Base-by-base conservation (phyloP, 35 echinoderm and acorn worm species). In the Apostichopus californicus region DNA sequence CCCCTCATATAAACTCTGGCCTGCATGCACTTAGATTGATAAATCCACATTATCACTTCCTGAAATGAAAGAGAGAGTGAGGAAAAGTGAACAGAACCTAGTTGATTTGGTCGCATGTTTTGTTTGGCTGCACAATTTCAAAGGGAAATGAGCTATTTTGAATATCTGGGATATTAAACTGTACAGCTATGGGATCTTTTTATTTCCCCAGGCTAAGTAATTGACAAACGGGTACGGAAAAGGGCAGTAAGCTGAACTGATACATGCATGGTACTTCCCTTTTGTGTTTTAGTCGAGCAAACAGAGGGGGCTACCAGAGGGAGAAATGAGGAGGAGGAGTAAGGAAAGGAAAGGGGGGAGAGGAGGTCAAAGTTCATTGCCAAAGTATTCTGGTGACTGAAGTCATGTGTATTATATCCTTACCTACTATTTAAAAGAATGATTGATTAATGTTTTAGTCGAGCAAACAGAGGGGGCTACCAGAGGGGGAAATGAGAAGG, bases 121-220 rank as follows among this genome's bases (percentile, higher is more conserved):
- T n/a, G 6, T 17, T 73, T 60, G 58, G 13, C 71, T 18, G n/a
- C 20, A 73, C 71, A 5, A 73, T 22, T 73, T 21, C 71, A 73
- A 73, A 73, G 15, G 71, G 71, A 73, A 73, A 73, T 73, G 15
- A 73, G 71, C 71, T 73, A 73, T 22, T 73, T n/a, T 73, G 17
- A 73, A 73, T 73, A 73, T 73, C 71, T 73, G 71, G 71, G 71
- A 73, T 73, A n/a, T 73, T 17, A 17, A 6, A 6, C 17, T 73
- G 71, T 18, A 17, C 11, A n/a, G 15, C 17, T 5, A 12, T 73
- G 71, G 71, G n/a, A 73, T 73, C 71, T n/a, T 73, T 73, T 14
- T 73, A 73, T 73, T 73, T 73, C 71, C 71, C 71, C 15, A n/a
- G n/a, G 71, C 15, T 22, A n/a, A 73, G 71, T 73, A 15, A 73